A percentile compares a stretch with the other conserved stretches of the same genome.
These are phyloP conservation scores for Chrysochloris asiatica DNA, from an alignment of 2,113 vertebrate genomes.

Conservation along the genomic window DNA sequence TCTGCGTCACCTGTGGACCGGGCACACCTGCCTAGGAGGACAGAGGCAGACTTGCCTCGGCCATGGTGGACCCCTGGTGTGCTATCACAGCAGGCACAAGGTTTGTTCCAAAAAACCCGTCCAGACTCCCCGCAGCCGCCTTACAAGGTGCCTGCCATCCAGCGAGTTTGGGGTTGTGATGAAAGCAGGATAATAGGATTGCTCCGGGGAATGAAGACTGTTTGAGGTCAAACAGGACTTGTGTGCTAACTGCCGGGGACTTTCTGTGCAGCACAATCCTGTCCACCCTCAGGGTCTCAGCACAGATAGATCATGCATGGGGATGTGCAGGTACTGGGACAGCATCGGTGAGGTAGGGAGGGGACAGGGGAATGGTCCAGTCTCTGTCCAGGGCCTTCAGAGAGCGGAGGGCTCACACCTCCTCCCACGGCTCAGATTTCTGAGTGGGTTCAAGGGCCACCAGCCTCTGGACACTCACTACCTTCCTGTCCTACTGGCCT, in stretches of 20 bases:
- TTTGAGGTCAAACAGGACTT: no score
- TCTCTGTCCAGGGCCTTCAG: not conserved
- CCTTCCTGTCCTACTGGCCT: rapidly evolving
- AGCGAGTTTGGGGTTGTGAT: no score
- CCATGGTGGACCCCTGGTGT: rapidly evolving
- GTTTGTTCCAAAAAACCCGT: not conserved
- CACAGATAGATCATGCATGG: no score
- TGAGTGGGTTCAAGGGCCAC: rapidly evolving
- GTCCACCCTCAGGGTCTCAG: no score
- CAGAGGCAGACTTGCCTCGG: rapidly evolving
- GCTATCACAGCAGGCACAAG: rapidly evolving
- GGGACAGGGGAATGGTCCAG: no score
- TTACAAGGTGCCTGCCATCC: rapidly evolving
- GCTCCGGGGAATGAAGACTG: no score
- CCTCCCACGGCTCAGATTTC: rapidly evolving
- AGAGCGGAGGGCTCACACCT: not conserved
- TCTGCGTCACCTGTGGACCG: not conserved
- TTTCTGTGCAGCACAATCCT: no score
- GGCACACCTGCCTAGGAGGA: rapidly evolving
- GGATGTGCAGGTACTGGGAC: no score
- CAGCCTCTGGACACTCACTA: not conserved
- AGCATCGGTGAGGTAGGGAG: no score
- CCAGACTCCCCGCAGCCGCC: rapidly evolving
- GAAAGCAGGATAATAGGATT: no score
- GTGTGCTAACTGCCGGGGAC: no score